Conservation (phyloP, 2,113 vertebrate species). For the Acanthisitta chloris region DNA sequence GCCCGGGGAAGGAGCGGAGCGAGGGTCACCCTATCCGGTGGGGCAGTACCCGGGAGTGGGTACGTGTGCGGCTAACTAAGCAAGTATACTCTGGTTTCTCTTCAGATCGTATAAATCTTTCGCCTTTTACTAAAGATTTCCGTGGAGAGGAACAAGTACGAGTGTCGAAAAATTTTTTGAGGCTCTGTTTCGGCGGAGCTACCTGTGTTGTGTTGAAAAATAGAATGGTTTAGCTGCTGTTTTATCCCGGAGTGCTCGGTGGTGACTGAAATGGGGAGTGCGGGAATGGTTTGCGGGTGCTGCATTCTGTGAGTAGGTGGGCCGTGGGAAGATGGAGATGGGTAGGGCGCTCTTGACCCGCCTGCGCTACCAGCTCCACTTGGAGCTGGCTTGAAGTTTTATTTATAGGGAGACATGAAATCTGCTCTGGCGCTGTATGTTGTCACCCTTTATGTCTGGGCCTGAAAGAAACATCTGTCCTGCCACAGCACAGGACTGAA, state of each 20-base stretch:
- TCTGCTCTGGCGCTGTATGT: not conserved
- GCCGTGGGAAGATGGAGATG: too few relatives aligned
- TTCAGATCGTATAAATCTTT: slow-evolving; percentile 50
- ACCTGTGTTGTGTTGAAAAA: rapidly evolving
- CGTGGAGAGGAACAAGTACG: slow-evolving; percentile 24
- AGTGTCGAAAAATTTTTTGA: not conserved
- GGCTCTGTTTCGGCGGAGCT: not conserved
- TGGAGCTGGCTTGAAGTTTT: not conserved
- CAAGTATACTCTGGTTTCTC: not conserved
- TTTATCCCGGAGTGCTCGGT: too few relatives aligned
- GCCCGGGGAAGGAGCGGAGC: not conserved
- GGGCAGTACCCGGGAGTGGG: not conserved
- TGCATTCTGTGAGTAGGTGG: rapidly evolving
- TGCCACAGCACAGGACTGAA: not conserved
- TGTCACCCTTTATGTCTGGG: not conserved
- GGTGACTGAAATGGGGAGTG: too few relatives aligned
- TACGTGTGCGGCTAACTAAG: rapidly evolving
- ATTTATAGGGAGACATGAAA: not conserved
- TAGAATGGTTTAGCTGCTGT: not conserved
- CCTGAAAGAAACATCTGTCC: not conserved
- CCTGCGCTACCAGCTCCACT: not conserved
- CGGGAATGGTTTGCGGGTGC: too few relatives aligned
- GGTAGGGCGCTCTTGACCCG: too few relatives aligned
- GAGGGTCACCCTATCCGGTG: rapidly evolving
- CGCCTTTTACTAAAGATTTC: slow-evolving; percentile 63